phyloP scores from a whole-genome alignment of 2,888 invertebrate genomes.

The Heliconius hortense region DNA sequence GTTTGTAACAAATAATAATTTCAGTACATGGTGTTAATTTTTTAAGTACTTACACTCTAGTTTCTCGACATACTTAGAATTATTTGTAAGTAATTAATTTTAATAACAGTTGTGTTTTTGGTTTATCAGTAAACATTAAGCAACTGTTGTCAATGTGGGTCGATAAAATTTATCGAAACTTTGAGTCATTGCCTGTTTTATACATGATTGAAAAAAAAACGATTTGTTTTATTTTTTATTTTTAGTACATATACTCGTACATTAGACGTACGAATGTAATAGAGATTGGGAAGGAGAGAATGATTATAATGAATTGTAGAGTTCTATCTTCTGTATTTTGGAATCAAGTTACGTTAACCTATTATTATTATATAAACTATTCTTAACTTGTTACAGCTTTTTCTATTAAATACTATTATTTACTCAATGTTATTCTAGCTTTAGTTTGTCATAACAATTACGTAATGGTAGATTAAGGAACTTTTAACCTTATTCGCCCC shows the following conservation, averaged over 20 bases:
- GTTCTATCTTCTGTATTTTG: background rate
- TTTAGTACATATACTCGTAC: no score
- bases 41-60: background rate
- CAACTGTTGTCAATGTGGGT: slow-evolving; percentile 2
- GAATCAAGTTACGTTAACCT: background rate
- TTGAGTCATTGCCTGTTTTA: slow-evolving; percentile 21
- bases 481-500: slow-evolving; percentile 14
- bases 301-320: background rate
- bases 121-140: slow-evolving; percentile 4
- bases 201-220: background rate
- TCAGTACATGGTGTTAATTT: background rate
- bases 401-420: background rate
- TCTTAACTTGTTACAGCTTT: background rate
- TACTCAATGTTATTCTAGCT: background rate
- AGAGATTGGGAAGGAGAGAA: background rate
- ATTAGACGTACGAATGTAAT: background rate
- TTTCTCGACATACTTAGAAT: background rate
- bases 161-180: slow-evolving; percentile 5
- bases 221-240: background rate
- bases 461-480: background rate
- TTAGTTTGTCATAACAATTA: background rate
- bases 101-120: slow-evolving; percentile 5
- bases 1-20: background rate
- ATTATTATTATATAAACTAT: background rate
- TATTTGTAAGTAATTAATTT: background rate